These are phyloP conservation scores for Lophochroa leadbeateri DNA, from an alignment of 2,113 vertebrate genomes.

Conservation along the genomic window DNA sequence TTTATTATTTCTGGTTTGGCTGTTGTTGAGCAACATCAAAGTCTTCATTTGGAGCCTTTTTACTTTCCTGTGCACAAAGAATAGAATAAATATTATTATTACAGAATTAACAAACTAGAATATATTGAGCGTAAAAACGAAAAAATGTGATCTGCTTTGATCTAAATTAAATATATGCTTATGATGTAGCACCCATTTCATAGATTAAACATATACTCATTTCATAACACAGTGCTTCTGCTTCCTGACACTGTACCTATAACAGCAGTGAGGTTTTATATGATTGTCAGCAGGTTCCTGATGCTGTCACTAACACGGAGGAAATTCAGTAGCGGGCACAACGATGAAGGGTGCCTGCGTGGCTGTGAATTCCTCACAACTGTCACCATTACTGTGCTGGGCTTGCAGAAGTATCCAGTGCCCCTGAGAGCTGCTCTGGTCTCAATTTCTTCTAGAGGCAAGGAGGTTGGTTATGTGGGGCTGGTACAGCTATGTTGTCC, in stretches of 20 bases:
- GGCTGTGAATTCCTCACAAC: not conserved
- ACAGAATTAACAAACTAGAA: not conserved
- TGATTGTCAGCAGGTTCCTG: not conserved
- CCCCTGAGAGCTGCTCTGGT: rapidly evolving
- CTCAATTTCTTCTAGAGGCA: not conserved
- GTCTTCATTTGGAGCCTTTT: not conserved
- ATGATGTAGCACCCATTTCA: not conserved
- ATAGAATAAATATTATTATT: not conserved
- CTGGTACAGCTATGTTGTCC: rapidly evolving
- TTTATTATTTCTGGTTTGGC: not conserved
- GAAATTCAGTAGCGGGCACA: not conserved
- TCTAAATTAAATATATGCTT: not conserved
- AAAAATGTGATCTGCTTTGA: not conserved
- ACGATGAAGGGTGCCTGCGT: rapidly evolving
- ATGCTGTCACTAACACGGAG: rapidly evolving
- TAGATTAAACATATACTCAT: not conserved
- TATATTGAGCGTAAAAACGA: not conserved
- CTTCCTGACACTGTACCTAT: not conserved
- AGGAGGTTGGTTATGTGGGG: rapidly evolving
- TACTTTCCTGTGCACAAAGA: not conserved
- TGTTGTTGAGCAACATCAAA: not conserved
- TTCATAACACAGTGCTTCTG: not conserved
- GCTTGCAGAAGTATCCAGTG: not conserved
- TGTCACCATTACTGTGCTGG: not conserved
- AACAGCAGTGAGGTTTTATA: not conserved